These are phyloP conservation scores for Sesamia inferens DNA, from an alignment of 2,888 invertebrate species.

Conservation along the genomic window DNA sequence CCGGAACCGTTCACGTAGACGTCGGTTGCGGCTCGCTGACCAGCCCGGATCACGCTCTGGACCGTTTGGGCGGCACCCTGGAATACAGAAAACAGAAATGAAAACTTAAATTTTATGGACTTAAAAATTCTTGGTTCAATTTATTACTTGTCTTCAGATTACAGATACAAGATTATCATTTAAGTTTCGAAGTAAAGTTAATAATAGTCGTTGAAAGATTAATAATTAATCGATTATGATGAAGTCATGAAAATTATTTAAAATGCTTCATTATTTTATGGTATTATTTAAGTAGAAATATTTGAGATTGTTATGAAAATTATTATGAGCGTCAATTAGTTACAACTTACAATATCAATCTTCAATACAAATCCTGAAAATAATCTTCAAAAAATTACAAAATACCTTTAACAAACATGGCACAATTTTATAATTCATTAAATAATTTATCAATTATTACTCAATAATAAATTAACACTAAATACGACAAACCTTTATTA, in stretches of 20 bases:
- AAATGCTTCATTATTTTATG: conserved; percentile 12
- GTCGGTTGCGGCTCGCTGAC: conserved; percentile 87
- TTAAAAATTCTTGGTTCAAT: background rate
- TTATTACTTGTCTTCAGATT: background rate
- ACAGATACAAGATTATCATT: background rate
- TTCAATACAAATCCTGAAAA: conserved; percentile 36
- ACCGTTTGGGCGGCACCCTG: conserved; percentile 94
- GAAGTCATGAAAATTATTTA: conserved; percentile 9
- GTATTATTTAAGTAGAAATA: conserved; percentile 8
- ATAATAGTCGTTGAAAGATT: conserved; percentile 19
- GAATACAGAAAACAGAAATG: conserved; percentile 64
- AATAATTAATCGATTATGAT: conserved; percentile 34
- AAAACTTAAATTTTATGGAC: background rate
- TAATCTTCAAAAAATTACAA: background rate
- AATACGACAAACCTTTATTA: background rate
- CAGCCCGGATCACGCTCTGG: conserved; percentile 91
- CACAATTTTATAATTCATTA: background rate
- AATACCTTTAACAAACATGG: background rate
- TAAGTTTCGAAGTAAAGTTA: background rate
- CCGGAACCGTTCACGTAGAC: conserved; percentile 86
- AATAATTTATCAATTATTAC: too few relatives aligned
- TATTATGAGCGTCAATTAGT: conserved; percentile 28
- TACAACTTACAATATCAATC: conserved; percentile 34
- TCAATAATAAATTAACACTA: background rate
- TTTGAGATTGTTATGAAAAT: conserved; percentile 8